Evolutionary conservation across 2,888 invertebrate species (phyloP).

Genomic region (Caenorhabditis virilis): DNA sequence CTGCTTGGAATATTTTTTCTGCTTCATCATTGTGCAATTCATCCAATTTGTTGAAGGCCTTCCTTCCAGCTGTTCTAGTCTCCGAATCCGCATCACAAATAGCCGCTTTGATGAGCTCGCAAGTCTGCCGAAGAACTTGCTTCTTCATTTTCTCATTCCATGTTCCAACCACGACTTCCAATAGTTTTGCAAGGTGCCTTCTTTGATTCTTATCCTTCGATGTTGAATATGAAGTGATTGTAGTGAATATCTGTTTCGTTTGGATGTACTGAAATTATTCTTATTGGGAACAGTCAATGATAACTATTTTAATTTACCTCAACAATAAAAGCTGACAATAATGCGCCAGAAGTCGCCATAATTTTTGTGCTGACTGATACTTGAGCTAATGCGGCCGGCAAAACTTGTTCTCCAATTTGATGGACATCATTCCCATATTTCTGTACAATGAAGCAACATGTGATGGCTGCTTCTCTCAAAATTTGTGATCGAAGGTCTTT

Average conservation of each 20-base stretch:
- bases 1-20: slow-evolving; percentile 17
- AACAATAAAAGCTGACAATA: slow-evolving; percentile 17
- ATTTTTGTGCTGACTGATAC: slow-evolving; percentile 28
- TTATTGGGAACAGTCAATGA: neutral
- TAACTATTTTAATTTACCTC: slow-evolving; percentile 3
- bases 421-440: slow-evolving; percentile 20
- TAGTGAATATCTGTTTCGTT: slow-evolving; percentile 29
- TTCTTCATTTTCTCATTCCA: slow-evolving; percentile 25
- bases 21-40: slow-evolving; percentile 13
- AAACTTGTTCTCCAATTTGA: slow-evolving; percentile 18
- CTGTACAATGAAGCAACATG: slow-evolving; percentile 24
- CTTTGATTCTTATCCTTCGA: slow-evolving; percentile 32
- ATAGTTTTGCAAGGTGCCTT: slow-evolving; percentile 12
- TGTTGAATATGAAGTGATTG: slow-evolving; percentile 11
- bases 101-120: slow-evolving; percentile 17
- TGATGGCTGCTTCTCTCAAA: slow-evolving; percentile 28
- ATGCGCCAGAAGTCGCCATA: slow-evolving; percentile 30
- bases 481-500: slow-evolving; percentile 32
- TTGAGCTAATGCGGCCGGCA: slow-evolving; percentile 21
- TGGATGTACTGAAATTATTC: slow-evolving; percentile 20
- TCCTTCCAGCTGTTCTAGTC: slow-evolving; percentile 21
- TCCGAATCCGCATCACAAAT: slow-evolving; percentile 31
- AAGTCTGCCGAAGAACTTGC: slow-evolving; percentile 7
- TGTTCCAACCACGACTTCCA: slow-evolving; percentile 19
- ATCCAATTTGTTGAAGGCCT: slow-evolving; percentile 19